Percentiles rank a stretch among this genome's conserved stretches.
phyloP scores from a whole-genome alignment of 1,140 invertebrate species.

The Maconellicoccus hirsutus region DNA sequence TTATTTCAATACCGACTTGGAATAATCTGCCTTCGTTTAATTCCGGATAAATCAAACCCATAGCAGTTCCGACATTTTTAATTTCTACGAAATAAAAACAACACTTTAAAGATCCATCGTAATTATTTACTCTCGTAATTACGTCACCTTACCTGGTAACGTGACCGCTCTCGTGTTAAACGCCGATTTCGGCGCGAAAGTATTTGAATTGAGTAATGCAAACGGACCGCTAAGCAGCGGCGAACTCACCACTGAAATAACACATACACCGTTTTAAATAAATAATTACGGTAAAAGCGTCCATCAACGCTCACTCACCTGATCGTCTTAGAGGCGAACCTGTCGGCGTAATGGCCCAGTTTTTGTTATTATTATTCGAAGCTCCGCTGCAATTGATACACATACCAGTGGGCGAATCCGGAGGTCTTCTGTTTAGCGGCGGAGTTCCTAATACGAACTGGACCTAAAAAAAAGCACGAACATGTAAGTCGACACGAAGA shows the following conservation, averaged over 20 bases:
- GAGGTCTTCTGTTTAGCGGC: conserved; percentile 51
- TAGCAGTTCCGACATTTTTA: conserved; percentile 36
- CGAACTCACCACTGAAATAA: conserved; percentile 39
- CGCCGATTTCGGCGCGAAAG: conserved; percentile 46
- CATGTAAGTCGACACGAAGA: not conserved
- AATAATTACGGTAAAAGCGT: not conserved
- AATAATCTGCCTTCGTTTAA: conserved; percentile 25
- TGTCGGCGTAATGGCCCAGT: conserved; percentile 62
- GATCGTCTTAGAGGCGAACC: conserved; percentile 60
- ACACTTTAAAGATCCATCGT: not conserved
- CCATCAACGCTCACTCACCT: conserved; percentile 33
- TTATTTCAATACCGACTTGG: conserved; percentile 36
- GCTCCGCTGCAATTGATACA: not conserved
- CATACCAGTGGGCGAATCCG: conserved; percentile 52
- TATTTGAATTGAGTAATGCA: conserved; percentile 47
- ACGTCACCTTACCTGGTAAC: conserved; percentile 49
- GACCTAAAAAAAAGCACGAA: conserved; percentile 40
- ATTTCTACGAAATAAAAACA: conserved; percentile 28
- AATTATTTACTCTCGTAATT: too few relatives aligned
- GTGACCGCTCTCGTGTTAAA: conserved; percentile 61
- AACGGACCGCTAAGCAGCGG: conserved; percentile 48
- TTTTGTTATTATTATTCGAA: conserved; percentile 37
- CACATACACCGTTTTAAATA: not conserved
- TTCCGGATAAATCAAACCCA: conserved; percentile 78
- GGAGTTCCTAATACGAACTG: conserved; percentile 86